Percentiles rank a stretch among this genome's conserved stretches.
These are phyloP conservation scores for Drosophila arawakana DNA, from an alignment of 1,140 invertebrate species.

Conservation along the genomic window DNA sequence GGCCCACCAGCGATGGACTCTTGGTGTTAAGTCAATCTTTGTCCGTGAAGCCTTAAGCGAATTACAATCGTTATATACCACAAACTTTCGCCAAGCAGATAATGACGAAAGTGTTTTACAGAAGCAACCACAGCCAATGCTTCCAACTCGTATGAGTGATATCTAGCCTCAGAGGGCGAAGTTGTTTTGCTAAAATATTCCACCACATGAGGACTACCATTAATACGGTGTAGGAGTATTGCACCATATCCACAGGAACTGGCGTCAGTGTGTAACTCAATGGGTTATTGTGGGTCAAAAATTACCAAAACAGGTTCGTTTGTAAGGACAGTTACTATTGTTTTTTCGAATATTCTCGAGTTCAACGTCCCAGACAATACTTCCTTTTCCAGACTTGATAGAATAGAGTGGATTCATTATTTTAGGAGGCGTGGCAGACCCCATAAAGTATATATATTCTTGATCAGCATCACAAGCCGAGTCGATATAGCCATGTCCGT, in stretches of 20 bases:
- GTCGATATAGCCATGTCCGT: too few species aligned
- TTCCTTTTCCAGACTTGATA: slow-evolving; percentile 4
- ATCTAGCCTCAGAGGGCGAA: too few species aligned
- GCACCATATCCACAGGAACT: slow-evolving; percentile 1
- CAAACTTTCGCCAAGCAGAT: neutral
- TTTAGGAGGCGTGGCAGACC: neutral
- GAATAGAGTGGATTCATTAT: slow-evolving; percentile 23
- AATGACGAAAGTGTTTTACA: neutral
- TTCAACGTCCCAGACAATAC: slow-evolving; percentile 8
- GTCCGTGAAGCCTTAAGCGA: neutral
- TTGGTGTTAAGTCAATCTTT: neutral
- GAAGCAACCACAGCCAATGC: neutral
- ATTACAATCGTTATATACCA: neutral
- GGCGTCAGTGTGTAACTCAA: neutral
- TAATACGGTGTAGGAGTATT: slow-evolving; percentile 1
- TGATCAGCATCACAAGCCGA: too few species aligned
- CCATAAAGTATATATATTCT: too few species aligned
- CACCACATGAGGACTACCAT: neutral
- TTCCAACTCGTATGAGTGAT: neutral
- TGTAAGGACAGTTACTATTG: slow-evolving; percentile 5
- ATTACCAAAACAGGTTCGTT: slow-evolving; percentile 1
- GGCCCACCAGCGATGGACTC: too few species aligned
- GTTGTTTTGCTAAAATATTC: too few species aligned
- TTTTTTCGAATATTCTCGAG: slow-evolving; percentile 14
- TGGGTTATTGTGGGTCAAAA: neutral